phyloP scores from a whole-genome alignment of 2,888 invertebrate genomes.

The Parnassius glacialis region DNA sequence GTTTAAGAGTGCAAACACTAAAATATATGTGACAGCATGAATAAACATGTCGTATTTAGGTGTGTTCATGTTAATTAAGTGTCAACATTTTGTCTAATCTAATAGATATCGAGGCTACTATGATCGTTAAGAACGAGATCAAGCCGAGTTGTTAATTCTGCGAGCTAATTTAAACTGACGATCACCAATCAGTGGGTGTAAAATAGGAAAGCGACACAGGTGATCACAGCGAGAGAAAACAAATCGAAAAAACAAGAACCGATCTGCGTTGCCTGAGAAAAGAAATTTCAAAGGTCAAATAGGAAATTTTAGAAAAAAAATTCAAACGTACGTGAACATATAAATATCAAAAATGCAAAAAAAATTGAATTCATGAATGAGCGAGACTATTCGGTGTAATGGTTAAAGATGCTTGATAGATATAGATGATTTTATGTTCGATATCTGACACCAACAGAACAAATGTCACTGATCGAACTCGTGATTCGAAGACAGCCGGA shows the following conservation, averaged over 20 bases:
- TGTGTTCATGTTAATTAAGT: slow-evolving; percentile 9
- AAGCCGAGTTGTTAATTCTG: slow-evolving; percentile 7
- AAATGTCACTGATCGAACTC: too few relatives aligned
- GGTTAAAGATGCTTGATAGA: too few relatives aligned
- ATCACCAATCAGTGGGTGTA: slow-evolving; percentile 5
- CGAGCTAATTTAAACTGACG: slow-evolving; percentile 11
- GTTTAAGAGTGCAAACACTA: too few relatives aligned
- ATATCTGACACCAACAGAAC: too few relatives aligned
- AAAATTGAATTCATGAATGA: too few relatives aligned
- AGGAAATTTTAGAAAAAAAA: slow-evolving; percentile 13
- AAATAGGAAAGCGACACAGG: slow-evolving; percentile 7
- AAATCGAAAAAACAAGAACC: slow-evolving; percentile 4
- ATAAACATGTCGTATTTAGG: too few relatives aligned
- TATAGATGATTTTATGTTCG: too few relatives aligned
- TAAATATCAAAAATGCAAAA: too few relatives aligned
- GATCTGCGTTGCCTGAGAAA: background rate
- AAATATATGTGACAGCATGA: too few relatives aligned
- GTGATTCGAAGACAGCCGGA: too few relatives aligned
- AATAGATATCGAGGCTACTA: slow-evolving; percentile 12
- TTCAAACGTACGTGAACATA: background rate
- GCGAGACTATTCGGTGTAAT: too few relatives aligned
- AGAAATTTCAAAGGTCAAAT: slow-evolving; percentile 12
- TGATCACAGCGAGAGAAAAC: slow-evolving; percentile 12
- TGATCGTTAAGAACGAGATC: background rate
- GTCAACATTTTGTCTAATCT: slow-evolving; percentile 9